These are phyloP conservation scores for Chrysomela aeneicollis DNA, from an alignment of 2,888 invertebrate species.

Conservation along the genomic window DNA sequence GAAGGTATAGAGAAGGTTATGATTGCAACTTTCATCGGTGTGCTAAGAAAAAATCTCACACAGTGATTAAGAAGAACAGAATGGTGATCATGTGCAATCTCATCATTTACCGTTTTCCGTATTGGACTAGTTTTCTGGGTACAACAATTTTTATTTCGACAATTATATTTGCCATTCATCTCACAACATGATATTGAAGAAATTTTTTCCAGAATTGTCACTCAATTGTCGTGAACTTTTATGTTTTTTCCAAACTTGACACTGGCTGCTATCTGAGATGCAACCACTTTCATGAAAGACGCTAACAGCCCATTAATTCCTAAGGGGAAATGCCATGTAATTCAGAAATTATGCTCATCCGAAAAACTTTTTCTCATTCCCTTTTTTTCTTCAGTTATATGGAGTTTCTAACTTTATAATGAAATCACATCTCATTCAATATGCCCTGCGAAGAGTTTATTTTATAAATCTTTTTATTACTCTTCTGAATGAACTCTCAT, in stretches of 20 bases:
- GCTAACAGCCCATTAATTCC: background rate
- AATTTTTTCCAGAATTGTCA: background rate
- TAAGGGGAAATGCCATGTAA: background rate
- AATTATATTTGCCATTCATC: no score
- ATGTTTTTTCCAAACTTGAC: background rate
- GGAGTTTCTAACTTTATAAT: background rate
- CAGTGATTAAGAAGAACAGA: no score
- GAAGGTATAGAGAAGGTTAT: no score
- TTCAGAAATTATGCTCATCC: background rate
- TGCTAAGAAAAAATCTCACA: no score
- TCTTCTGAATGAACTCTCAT: no score
- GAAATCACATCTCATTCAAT: background rate
- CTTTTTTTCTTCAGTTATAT: background rate
- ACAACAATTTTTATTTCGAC: no score
- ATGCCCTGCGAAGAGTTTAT: background rate
- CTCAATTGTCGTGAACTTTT: background rate
- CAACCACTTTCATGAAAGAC: background rate
- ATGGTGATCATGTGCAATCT: no score
- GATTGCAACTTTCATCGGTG: no score
- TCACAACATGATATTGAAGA: no score
- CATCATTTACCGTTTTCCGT: no score
- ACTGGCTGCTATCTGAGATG: background rate
- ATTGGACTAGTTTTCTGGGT: no score
- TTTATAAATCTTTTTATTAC: background rate
- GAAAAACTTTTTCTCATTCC: background rate